phyloP scores from a whole-genome alignment of 2,797 vertebrate species.

The Anniella stebbinsi region DNA sequence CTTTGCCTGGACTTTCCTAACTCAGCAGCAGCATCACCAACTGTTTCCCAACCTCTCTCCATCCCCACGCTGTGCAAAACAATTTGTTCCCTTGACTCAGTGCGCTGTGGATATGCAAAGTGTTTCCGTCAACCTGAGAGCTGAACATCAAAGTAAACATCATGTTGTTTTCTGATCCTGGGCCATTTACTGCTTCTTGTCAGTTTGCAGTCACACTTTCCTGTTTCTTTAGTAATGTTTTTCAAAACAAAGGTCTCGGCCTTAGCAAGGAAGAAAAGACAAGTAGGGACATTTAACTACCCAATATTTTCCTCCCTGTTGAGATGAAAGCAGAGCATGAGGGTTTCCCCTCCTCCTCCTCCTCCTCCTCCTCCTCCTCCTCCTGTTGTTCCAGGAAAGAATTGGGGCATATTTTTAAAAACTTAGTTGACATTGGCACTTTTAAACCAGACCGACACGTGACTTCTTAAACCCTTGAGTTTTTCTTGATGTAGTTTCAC shows the following conservation, averaged over 20 bases:
- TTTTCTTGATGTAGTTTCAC: no score
- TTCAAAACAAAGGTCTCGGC: neutral
- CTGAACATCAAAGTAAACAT: neutral
- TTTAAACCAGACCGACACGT: neutral
- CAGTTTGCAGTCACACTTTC: conserved; percentile 1
- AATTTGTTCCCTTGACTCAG: neutral
- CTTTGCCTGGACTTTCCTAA: neutral
- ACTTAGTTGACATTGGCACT: neutral
- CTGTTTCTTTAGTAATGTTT: neutral
- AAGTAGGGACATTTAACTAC: neutral
- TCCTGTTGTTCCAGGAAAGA: neutral
- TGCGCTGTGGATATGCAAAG: neutral
- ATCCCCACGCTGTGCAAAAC: neutral
- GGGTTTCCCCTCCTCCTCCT: neutral
- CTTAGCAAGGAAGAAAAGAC: no score
- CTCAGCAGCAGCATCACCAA: neutral
- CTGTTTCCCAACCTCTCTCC: neutral
- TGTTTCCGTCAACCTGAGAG: neutral
- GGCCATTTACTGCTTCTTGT: neutral
- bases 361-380: neutral
- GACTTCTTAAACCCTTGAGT: neutral
- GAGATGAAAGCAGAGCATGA: neutral
- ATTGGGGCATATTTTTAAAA: neutral
- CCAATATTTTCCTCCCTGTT: neutral
- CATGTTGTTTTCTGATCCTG: neutral